Percentiles rank a stretch among this genome's conserved stretches.
Evolutionary conservation across 1,140 invertebrate species (phyloP).

Genomic region (Pseudomyrmex dendroicus): DNA sequence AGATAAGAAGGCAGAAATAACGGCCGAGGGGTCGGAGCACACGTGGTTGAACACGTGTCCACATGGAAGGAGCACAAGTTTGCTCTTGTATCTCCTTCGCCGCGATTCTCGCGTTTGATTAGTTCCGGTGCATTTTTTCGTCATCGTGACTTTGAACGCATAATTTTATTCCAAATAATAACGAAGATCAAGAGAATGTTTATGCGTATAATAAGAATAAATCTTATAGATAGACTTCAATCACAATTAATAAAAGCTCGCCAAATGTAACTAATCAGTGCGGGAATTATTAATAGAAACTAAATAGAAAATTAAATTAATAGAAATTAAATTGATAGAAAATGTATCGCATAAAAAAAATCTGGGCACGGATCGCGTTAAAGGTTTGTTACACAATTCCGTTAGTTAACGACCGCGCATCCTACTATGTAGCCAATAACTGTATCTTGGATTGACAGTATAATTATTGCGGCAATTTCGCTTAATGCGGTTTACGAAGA

Average conservation of each 20-base stretch:
- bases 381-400: conserved; percentile 16
- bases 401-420: conserved; percentile 33
- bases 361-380: conserved; percentile 15
- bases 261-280: not conserved
- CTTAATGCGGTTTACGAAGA: conserved; percentile 43
- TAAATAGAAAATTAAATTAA: conserved; percentile 1
- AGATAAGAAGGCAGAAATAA: conserved; percentile 63
- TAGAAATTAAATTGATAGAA: not conserved
- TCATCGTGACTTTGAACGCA: conserved; percentile 13
- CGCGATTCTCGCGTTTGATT: conserved; percentile 57
- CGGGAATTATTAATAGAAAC: not conserved
- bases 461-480: conserved; percentile 48
- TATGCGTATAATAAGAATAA: conserved; percentile 17
- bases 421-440: conserved; percentile 19
- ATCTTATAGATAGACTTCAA: not conserved
- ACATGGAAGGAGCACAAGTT: conserved; percentile 31
- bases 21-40: conserved; percentile 71
- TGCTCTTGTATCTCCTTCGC: conserved; percentile 55
- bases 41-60: conserved; percentile 83
- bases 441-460: conserved; percentile 53
- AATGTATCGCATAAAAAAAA: not conserved
- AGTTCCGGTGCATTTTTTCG: conserved; percentile 37
- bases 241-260: not conserved
- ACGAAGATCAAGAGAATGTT: not conserved
- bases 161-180: not conserved